Evolutionary conservation across 1,140 invertebrate species (phyloP).

Genomic region (Agrilus planipennis): DNA sequence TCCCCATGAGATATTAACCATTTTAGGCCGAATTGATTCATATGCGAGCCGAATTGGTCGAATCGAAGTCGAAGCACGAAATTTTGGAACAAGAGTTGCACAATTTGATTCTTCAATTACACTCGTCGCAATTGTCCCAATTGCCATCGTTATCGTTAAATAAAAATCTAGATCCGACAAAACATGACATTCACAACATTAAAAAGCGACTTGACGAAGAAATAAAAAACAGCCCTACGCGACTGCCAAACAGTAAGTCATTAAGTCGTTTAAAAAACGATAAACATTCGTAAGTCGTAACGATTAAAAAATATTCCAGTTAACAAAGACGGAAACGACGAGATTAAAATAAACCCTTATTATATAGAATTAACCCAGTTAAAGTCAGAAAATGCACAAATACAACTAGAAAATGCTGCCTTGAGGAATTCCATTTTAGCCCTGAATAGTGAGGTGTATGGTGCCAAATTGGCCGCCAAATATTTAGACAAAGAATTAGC

Average conservation of each 20-base stretch:
- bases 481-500: constrained; percentile 80
- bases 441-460: constrained; percentile 70
- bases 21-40: constrained; percentile 62
- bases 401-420: constrained; percentile 57
- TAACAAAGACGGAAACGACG: constrained; percentile 17
- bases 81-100: constrained; percentile 50
- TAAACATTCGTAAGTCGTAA: no score
- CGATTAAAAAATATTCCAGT: constrained; percentile 8
- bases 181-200: constrained; percentile 32
- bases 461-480: constrained; percentile 69
- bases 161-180: constrained; percentile 34
- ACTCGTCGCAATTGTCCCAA: constrained; percentile 44
- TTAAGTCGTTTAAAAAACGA: neutral
- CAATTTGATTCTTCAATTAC: constrained; percentile 48
- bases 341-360: constrained; percentile 24
- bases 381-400: constrained; percentile 51
- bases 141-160: constrained; percentile 26
- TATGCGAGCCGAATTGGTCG: constrained; percentile 54
- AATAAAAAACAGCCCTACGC: constrained; percentile 32
- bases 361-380: constrained; percentile 36
- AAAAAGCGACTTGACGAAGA: constrained; percentile 33
- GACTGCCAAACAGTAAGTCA: constrained; percentile 6
- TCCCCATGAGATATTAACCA: constrained; percentile 24
- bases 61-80: constrained; percentile 45
- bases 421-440: constrained; percentile 57